Conservation (phyloP, 2,888 invertebrate species). For the Acholoe squamosa region DNA sequence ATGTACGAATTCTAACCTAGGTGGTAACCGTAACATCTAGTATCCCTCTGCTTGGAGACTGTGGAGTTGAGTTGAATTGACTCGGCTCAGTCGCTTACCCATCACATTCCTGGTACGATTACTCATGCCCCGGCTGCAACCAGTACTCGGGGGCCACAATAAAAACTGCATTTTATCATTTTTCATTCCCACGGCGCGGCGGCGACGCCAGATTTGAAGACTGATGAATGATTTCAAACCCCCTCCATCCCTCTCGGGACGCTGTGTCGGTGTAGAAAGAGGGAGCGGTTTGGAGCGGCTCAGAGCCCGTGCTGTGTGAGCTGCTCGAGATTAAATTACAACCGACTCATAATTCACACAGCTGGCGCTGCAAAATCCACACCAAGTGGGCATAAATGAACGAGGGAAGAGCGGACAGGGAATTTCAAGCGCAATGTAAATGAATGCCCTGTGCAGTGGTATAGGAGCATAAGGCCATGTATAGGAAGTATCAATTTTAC, state of each 20-base stretch:
- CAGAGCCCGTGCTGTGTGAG: background rate
- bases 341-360: conserved; percentile 37
- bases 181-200: conserved; percentile 15
- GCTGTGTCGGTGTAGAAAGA: background rate
- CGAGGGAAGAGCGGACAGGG: background rate
- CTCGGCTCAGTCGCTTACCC: too few species aligned
- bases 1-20: too few species aligned
- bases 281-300: conserved; percentile 1
- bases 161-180: background rate
- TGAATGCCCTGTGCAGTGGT: background rate
- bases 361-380: background rate
- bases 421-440: background rate
- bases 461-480: too few species aligned
- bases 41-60: too few species aligned
- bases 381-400: conserved; percentile 15
- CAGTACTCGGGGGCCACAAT: background rate
- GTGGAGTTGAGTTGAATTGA: too few species aligned
- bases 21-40: too few species aligned
- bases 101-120: too few species aligned
- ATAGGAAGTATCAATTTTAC: too few species aligned
- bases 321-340: conserved; percentile 30
- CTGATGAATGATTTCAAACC: conserved; percentile 13
- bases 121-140: too few species aligned
- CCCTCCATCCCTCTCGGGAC: background rate
- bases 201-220: conserved; percentile 9